Percentiles rank a stretch among this genome's conserved stretches.
Conservation (phyloP, 2,888 invertebrate genomes). For the Drosophila glabriapex region DNA sequence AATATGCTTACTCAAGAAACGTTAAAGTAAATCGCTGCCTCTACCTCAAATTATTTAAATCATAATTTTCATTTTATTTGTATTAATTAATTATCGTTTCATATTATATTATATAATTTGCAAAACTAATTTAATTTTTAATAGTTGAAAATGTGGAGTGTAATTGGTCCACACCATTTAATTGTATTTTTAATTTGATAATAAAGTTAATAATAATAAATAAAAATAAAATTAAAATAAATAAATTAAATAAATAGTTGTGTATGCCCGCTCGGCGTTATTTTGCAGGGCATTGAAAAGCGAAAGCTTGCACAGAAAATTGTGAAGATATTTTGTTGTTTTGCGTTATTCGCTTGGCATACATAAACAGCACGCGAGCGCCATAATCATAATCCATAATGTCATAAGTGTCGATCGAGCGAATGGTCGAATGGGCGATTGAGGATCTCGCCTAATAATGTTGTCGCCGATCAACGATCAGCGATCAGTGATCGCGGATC, state of each 20-base stretch:
- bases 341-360: slow-evolving; percentile 65
- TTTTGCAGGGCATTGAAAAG: slow-evolving; percentile 44
- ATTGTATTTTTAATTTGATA: not conserved
- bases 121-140: not conserved
- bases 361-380: slow-evolving; percentile 79
- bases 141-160: not conserved
- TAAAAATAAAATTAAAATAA: not conserved
- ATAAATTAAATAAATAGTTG: not conserved
- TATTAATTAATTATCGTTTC: not conserved
- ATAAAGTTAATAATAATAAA: not conserved
- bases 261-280: not conserved
- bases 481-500: slow-evolving; percentile 50
- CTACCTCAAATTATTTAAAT: not conserved
- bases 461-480: slow-evolving; percentile 60
- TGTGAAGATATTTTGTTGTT: slow-evolving; percentile 48
- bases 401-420: slow-evolving; percentile 75
- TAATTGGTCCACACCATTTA: not conserved
- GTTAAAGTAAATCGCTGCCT: not conserved
- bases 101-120: not conserved
- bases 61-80: not conserved
- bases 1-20: not conserved
- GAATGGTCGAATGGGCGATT: slow-evolving; percentile 59
- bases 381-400: slow-evolving; percentile 77
- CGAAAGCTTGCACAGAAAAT: slow-evolving; percentile 48
- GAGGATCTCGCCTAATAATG: slow-evolving; percentile 75